Evolutionary conservation across 2,113 vertebrate species (phyloP).

Genomic region (Lasiurus borealis): DNA sequence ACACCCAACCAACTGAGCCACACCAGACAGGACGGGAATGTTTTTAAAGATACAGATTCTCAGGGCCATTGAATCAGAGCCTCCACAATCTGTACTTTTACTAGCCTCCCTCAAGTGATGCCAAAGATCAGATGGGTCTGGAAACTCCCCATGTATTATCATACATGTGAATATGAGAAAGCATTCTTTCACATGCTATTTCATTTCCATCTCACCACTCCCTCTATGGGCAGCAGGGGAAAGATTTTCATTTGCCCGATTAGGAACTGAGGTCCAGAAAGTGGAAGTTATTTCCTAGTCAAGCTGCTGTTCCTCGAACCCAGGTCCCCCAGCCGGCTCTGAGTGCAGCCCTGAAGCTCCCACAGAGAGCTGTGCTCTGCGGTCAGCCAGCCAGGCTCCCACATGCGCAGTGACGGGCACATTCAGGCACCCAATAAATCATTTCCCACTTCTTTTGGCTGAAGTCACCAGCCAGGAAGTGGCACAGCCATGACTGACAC

Average conservation of each 20-base stretch:
- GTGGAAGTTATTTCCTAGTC: no score
- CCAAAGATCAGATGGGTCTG: not conserved
- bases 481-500: not conserved
- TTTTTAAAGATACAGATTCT: slow-evolving; percentile 18
- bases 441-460: slow-evolving; percentile 25
- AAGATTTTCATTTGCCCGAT: not conserved
- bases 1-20: no score
- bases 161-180: not conserved
- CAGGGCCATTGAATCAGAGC: not conserved
- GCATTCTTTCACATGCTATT: not conserved
- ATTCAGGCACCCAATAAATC: not conserved
- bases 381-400: not conserved
- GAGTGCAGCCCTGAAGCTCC: not conserved
- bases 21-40: no score
- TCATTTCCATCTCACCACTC: not conserved
- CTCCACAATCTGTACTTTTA: not conserved
- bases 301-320: not conserved
- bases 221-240: not conserved
- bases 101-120: not conserved
- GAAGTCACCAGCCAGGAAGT: not conserved
- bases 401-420: not conserved
- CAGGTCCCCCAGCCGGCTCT: not conserved
- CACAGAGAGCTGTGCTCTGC: not conserved
- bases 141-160: not conserved
- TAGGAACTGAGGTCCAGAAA: not conserved